Evolutionary conservation across 2,888 invertebrate species (phyloP), one percentile per base, ranked within the genome.

Genomic region (Acleris cristana): DNA sequence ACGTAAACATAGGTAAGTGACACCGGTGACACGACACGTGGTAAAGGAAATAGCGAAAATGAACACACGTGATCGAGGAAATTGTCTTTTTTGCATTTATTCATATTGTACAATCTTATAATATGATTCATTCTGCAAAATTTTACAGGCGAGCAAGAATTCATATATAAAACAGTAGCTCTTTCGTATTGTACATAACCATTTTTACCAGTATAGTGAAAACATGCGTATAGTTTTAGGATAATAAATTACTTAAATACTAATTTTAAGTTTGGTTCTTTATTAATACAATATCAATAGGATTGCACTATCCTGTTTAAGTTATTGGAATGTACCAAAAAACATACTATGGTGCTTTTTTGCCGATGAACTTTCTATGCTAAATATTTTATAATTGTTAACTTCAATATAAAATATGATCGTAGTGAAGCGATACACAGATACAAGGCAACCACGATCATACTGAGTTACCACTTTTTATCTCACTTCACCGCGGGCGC

Each of bases 61-160:
- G 66, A 85, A 81, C 77, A 84, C 84, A 77, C 69, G 72, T 69
- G 74, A 72, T 84, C 92, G 92, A 92, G 92, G 92, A 92, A 92
- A 92, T 67, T 92, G 89, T 92, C 90, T 90, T 92, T 40, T 92
- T 92, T 92, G 92, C 92, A 91, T 92, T 92, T 92, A 92, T 92
- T 92, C 89, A 91, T 92, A 92, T 92, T 92, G 92, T 92, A 92
- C 92, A 92, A 92, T 92, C 90, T 92, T 92, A 91, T 91, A 90
- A 91, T 89, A 89, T 92, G 91, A 92, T 91, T 85, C 92, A 91
- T 92, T 92, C 92, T 92, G 92, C 92, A 92, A 92, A 92, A 92
- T 92, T 91, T 91, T 93, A 93, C 93, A 93, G 89, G 93, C 93
- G 93, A 93, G 92, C 93, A 92, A 93, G 92, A 92, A 93, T 92